Base-by-base conservation (phyloP, 2,113 vertebrate species). In the Tychaedon coryphoeus region DNA sequence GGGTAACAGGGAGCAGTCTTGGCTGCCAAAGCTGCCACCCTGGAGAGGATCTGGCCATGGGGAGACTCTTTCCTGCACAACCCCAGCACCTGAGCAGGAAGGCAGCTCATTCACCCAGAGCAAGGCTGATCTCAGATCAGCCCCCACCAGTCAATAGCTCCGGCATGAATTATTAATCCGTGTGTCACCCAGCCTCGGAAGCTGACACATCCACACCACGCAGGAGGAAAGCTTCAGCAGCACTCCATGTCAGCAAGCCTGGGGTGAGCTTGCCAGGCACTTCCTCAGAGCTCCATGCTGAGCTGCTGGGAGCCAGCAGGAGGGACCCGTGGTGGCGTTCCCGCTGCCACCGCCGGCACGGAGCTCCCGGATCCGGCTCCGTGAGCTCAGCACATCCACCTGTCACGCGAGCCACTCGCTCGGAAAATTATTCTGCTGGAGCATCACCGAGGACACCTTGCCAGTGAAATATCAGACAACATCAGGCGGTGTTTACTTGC, bases 341-440 rank as follows among this genome's bases (percentile, higher is more conserved):
- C 72, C 0, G 3, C 42, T 33, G 66, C 83, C 3, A 2, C 18
- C 76, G 9, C 83, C 60, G 2, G 79, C 75, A 38, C n/a, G 2
- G 62, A 90, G 70, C 92, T 17, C 77, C 76, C 65, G 22, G 56
- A 54, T 7, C 79, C 72, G 5, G 83, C 89, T 64, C 86, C 2
- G 6, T 43, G 66, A 86, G 92, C 93, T 80, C 92, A 45, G 94
- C 92, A 95, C 78, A 96, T 92, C 93, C 95, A 93, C 94, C 96
- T 96, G 94, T 96, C 95, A 97, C 4, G 10, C 71, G 22, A 96
- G 75, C 22, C 94, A 90, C 79, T 96, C 93, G 23, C 42, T 93
- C 17, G 95, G 96, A 97, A 96, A 95, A 97, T 96, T 96, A 96
- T 96, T 96, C 96, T 97, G 92, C 92, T 88, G 82, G 94, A 96